Conservation (phyloP, 2,888 invertebrate genomes). For the Piscicola geometra region DNA sequence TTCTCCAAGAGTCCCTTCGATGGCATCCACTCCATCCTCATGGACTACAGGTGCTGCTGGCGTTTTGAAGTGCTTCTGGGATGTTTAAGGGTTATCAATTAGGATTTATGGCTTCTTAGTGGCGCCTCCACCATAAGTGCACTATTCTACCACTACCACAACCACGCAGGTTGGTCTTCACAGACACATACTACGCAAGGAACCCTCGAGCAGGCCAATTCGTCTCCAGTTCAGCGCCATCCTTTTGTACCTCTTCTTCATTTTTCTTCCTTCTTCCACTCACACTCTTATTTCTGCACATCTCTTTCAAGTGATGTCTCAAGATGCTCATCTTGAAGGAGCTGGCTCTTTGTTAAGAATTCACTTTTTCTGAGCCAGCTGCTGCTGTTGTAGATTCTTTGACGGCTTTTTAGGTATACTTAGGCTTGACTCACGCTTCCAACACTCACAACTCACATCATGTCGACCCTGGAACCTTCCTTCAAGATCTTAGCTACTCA, state of each 20-base stretch:
- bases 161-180: constrained; percentile 28
- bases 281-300: neutral
- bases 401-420: no score
- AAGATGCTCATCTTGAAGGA: no score
- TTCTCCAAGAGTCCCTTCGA: constrained; percentile 31
- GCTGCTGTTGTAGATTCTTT: no score
- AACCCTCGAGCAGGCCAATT: constrained; percentile 6
- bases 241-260: neutral
- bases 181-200: constrained; percentile 20
- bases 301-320: neutral
- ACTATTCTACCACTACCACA: neutral
- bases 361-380: no score
- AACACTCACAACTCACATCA: no score
- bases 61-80: neutral
- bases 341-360: no score
- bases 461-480: no score
- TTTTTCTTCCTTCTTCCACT: neutral
- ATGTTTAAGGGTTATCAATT: neutral
- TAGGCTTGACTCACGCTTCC: no score
- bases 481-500: no score
- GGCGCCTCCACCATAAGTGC: neutral
- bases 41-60: constrained; percentile 34
- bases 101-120: no score
- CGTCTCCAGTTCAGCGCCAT: neutral
- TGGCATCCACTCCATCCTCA: constrained; percentile 29